Conservation (phyloP, 2,113 vertebrate genomes). For the Cavia aperea region DNA sequence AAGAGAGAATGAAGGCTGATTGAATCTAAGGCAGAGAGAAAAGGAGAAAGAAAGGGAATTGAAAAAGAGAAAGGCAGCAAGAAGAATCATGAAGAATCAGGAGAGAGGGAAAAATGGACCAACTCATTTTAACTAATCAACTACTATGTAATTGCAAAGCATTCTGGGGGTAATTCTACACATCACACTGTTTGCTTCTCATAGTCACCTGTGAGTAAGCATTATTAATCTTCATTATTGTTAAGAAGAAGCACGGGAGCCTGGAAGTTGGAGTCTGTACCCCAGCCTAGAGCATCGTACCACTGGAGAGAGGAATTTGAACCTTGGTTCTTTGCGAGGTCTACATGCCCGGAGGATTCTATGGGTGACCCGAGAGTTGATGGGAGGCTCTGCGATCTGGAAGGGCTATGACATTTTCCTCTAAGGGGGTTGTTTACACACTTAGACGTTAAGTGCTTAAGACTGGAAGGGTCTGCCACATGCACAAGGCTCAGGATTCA, state of each 20-base stretch:
- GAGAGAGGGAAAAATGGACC: too few relatives aligned
- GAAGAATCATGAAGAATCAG: neutral
- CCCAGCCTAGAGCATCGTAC: neutral
- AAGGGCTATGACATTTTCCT: neutral
- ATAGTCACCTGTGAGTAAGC: neutral
- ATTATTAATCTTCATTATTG: neutral
- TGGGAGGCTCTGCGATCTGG: neutral
- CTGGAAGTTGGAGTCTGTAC: neutral
- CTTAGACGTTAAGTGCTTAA: conserved; percentile 67
- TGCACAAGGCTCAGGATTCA: conserved; percentile 70
- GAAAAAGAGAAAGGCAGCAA: neutral
- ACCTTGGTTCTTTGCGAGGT: neutral
- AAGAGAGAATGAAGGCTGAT: neutral
- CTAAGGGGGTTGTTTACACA: conserved; percentile 64
- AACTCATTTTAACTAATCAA: conserved; percentile 12
- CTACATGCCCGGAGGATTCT: neutral
- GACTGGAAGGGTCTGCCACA: conserved; percentile 68
- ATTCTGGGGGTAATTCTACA: neutral
- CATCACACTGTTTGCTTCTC: neutral
- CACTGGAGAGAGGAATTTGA: neutral
- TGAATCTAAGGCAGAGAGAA: neutral
- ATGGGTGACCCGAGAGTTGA: neutral
- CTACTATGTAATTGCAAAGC: neutral
- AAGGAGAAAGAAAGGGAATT: conserved; percentile 4
- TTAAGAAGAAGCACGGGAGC: neutral